A percentile compares a stretch with the other conserved stretches of the same genome.
These are phyloP conservation scores for Papilio glaucus DNA, from an alignment of 1,140 invertebrate species.

Conservation along the genomic window DNA sequence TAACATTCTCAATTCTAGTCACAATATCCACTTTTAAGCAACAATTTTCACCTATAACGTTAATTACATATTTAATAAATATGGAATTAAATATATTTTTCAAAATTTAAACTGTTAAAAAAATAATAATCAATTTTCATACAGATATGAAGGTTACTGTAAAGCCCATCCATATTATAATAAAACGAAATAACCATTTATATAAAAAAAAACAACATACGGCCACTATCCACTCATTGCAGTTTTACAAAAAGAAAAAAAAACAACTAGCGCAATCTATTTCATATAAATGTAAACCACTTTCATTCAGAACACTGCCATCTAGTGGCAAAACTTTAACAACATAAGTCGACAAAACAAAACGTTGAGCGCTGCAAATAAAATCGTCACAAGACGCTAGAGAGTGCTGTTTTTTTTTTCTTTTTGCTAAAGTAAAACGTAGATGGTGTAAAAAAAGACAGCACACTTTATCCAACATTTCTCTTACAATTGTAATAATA, in stretches of 20 bases:
- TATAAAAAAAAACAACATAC: not conserved
- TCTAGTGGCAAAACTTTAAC: slow-evolving; percentile 43
- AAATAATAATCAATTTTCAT: not conserved
- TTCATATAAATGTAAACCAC: not conserved
- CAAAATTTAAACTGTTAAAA: not conserved
- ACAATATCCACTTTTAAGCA: too few relatives aligned
- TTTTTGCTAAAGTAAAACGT: slow-evolving; percentile 44
- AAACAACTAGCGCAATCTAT: slow-evolving; percentile 57
- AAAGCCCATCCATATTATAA: not conserved
- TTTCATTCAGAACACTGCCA: slow-evolving; percentile 43
- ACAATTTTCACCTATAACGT: too few relatives aligned
- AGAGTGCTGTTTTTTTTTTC: slow-evolving; percentile 63
- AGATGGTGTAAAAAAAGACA: not conserved
- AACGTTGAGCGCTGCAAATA: slow-evolving; percentile 40
- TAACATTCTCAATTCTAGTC: too few relatives aligned
- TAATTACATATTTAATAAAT: too few relatives aligned
- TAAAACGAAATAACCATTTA: not conserved
- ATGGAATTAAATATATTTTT: too few relatives aligned
- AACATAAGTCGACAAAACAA: not conserved
- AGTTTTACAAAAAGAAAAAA: slow-evolving; percentile 41
- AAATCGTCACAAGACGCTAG: slow-evolving; percentile 50
- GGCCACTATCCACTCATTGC: slow-evolving; percentile 33
- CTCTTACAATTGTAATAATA: slow-evolving; percentile 24
- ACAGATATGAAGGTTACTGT: too few relatives aligned
- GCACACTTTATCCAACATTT: slow-evolving; percentile 4